Evolutionary conservation across 2,888 invertebrate genomes (phyloP).

Genomic region (Serrognathus titanus): DNA sequence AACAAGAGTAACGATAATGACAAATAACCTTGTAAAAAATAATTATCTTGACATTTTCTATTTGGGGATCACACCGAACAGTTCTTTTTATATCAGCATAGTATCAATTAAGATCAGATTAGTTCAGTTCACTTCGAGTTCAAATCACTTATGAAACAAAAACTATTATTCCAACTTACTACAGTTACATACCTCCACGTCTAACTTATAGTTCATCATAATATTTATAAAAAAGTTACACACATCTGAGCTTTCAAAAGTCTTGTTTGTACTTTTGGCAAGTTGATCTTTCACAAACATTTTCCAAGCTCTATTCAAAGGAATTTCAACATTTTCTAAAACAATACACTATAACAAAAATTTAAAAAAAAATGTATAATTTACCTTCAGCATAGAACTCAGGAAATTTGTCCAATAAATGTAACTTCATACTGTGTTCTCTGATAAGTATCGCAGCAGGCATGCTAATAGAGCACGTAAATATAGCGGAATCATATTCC

Average conservation of each 20-base stretch:
- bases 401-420: conserved; percentile 56
- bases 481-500: conserved; percentile 62
- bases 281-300: conserved; percentile 63
- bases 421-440: conserved; percentile 62
- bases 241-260: conserved; percentile 56
- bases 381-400: conserved; percentile 49
- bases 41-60: too few species aligned
- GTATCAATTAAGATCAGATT: too few species aligned
- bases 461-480: conserved; percentile 67
- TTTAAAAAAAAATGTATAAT: conserved; percentile 13
- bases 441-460: conserved; percentile 66
- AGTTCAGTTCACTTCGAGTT: too few species aligned
- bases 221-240: conserved; percentile 61
- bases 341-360: not conserved
- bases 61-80: too few species aligned
- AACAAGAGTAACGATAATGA: too few species aligned
- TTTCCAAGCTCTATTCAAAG: conserved; percentile 79
- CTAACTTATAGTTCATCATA: conserved; percentile 52
- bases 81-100: too few species aligned
- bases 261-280: conserved; percentile 53
- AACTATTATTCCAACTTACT: not conserved
- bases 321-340: conserved; percentile 45
- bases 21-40: too few species aligned
- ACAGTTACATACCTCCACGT: not conserved
- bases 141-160: too few species aligned